Evolutionary conservation across 2,888 invertebrate species (phyloP).

Genomic region (Hirtodrosophila alboralis): DNA sequence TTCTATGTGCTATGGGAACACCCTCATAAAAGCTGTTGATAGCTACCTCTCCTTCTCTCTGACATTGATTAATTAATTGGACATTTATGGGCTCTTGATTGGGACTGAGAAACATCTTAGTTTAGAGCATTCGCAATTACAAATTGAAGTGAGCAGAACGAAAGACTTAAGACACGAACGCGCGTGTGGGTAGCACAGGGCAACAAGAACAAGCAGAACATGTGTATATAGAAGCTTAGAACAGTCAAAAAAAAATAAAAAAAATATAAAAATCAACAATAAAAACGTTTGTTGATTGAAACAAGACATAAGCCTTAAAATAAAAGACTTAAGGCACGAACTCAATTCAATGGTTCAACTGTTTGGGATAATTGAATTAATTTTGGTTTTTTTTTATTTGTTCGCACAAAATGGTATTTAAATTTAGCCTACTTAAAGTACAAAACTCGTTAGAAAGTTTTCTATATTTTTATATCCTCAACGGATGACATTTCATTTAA

Average conservation of each 20-base stretch:
- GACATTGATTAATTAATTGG: slow-evolving; percentile 73
- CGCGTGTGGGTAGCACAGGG: slow-evolving; percentile 56
- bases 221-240: slow-evolving; percentile 14
- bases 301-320: slow-evolving; percentile 69
- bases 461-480: background rate
- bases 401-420: slow-evolving; percentile 31
- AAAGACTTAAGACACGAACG: slow-evolving; percentile 47
- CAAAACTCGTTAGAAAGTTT: slow-evolving; percentile 67
- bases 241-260: too few species aligned
- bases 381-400: slow-evolving; percentile 29
- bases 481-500: slow-evolving; percentile 30
- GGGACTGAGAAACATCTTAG: slow-evolving; percentile 24
- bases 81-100: slow-evolving; percentile 46
- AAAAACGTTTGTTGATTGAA: slow-evolving; percentile 43
- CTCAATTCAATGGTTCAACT: slow-evolving; percentile 26
- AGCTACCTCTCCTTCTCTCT: slow-evolving; percentile 19
- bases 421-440: slow-evolving; percentile 31
- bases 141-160: slow-evolving; percentile 23
- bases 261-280: too few species aligned
- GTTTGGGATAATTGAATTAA: slow-evolving; percentile 40
- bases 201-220: slow-evolving; percentile 5
- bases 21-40: slow-evolving; percentile 27
- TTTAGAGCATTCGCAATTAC: slow-evolving; percentile 36
- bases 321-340: slow-evolving; percentile 54
- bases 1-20: background rate